Evolutionary conservation across 2,113 vertebrate species (phyloP).

Genomic region (mouse (Mus musculus)): GRCm39 chr2:26848001-26848500

Average conservation of each 20-base stretch:
- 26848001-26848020: background rate
- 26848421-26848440: background rate
- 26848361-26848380: rapidly evolving
- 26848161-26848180: background rate
- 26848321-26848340: background rate
- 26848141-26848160: background rate
- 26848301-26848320: background rate
- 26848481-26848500: slow-evolving; percentile 91
- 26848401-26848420: background rate
- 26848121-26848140: background rate
- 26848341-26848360: background rate
- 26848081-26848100: too few relatives aligned
- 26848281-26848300: background rate
- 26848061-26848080: background rate
- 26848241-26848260: background rate
- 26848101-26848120: background rate
- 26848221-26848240: background rate
- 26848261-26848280: background rate
- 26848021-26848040: background rate
- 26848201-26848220: background rate
- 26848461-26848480: background rate
- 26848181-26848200: background rate
- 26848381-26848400: too few relatives aligned
- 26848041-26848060: background rate
- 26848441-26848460: rapidly evolving